A percentile compares a stretch with the other conserved stretches of the same genome.
Evolutionary conservation across 2,113 vertebrate genomes (phyloP).

Genomic region (Maccullochella peelii): DNA sequence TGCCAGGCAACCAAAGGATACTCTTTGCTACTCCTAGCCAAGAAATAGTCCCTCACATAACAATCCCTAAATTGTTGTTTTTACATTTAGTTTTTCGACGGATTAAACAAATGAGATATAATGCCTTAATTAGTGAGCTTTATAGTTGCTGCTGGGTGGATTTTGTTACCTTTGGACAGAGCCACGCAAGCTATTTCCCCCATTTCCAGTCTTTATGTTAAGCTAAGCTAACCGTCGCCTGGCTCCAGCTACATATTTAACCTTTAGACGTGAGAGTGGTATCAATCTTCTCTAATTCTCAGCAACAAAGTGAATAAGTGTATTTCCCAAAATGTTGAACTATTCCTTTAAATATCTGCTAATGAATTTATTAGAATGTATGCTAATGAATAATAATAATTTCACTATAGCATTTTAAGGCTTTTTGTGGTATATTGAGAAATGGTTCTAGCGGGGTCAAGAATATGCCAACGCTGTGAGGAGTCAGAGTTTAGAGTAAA

Average conservation of each 20-base stretch:
- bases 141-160: not conserved
- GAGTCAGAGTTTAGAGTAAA: constrained; percentile 11
- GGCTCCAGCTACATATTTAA: not conserved
- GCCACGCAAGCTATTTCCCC: not conserved
- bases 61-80: not conserved
- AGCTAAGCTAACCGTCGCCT: not conserved
- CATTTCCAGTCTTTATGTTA: not conserved
- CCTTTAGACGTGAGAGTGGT: not conserved
- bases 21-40: too few relatives aligned
- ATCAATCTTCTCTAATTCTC: not conserved
- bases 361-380: not conserved
- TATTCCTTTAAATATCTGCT: not conserved
- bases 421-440: not conserved
- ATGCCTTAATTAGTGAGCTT: not conserved
- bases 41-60: not conserved
- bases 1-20: not conserved
- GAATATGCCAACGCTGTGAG: not conserved
- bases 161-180: not conserved
- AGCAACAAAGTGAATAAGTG: not conserved
- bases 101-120: not conserved
- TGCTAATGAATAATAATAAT: not conserved
- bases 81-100: not conserved
- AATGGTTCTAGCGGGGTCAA: not conserved
- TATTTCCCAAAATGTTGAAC: not conserved
- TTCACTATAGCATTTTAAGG: too few relatives aligned